Conservation (phyloP, 1,140 invertebrate species). For the Drosophila kepulauana region DNA sequence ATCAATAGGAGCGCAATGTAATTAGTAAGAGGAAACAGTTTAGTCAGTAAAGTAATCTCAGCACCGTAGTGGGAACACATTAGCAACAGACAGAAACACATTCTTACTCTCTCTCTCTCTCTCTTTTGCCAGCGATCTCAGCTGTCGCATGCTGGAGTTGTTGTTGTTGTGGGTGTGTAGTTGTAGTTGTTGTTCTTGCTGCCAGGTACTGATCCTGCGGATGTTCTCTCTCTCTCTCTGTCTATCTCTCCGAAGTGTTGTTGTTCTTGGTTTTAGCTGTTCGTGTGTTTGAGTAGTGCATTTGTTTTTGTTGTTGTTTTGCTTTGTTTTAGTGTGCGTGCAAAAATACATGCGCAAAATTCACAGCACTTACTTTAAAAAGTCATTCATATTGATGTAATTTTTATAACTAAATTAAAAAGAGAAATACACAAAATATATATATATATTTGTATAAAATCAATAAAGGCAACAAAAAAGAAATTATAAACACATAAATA, state of each 20-base stretch:
- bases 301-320: constrained; percentile 30
- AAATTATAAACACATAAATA: constrained; percentile 11
- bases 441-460: constrained; percentile 50
- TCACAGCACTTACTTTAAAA: constrained; percentile 77
- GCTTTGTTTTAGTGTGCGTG: constrained; percentile 46
- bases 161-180: constrained; percentile 21
- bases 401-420: constrained; percentile 83
- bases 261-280: constrained; percentile 22
- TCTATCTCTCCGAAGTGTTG: not conserved
- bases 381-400: constrained; percentile 85
- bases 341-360: constrained; percentile 56
- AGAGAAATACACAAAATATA: constrained; percentile 61
- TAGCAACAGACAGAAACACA: constrained; percentile 27
- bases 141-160: constrained; percentile 10
- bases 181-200: constrained; percentile 36
- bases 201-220: not conserved
- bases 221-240: not conserved
- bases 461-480: constrained; percentile 24
- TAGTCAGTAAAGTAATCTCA: constrained; percentile 4
- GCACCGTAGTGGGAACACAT: constrained; percentile 8
- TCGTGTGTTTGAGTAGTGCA: constrained; percentile 16
- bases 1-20: not conserved
- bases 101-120: constrained; percentile 40
- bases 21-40: not conserved
- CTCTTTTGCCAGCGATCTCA: constrained; percentile 19